phyloP scores from a whole-genome alignment of 2,888 invertebrate genomes.

The Pteria penguin region DNA sequence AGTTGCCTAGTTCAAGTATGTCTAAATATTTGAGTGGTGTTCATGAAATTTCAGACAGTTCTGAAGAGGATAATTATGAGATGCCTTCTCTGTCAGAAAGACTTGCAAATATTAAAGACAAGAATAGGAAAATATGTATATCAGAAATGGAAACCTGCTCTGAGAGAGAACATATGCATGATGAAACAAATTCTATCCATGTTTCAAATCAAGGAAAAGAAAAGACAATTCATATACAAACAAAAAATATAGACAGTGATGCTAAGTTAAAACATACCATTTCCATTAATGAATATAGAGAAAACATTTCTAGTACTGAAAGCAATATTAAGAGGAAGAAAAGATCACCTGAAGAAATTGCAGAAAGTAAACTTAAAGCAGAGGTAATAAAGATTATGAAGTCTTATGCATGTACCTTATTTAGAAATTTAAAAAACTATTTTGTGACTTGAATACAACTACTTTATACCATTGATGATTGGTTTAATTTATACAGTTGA shows the following conservation, averaged over 20 bases:
- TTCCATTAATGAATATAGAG: background rate
- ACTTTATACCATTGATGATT: too few relatives aligned
- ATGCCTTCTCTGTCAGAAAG: background rate
- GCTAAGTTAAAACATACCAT: background rate
- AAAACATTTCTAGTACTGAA: background rate
- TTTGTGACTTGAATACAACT: too few relatives aligned
- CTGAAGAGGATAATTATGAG: background rate
- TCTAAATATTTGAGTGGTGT: too few relatives aligned
- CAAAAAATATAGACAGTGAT: background rate
- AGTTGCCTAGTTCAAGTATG: too few relatives aligned
- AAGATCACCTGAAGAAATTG: slow-evolving; percentile 62
- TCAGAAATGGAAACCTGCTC: background rate
- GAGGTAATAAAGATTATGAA: too few relatives aligned
- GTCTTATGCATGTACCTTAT: too few relatives aligned
- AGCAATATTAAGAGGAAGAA: slow-evolving; percentile 44
- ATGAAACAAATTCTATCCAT: background rate
- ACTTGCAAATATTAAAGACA: background rate
- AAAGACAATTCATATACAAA: background rate
- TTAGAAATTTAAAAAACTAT: too few relatives aligned
- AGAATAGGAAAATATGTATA: background rate
- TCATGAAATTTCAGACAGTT: slow-evolving; percentile 17
- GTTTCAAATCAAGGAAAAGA: background rate
- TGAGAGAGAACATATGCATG: background rate
- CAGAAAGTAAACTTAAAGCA: slow-evolving; percentile 50
- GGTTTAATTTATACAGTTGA: too few relatives aligned